phyloP scores from a whole-genome alignment of 2,797 vertebrate species.

The Phrynocephalus vlangalii region DNA sequence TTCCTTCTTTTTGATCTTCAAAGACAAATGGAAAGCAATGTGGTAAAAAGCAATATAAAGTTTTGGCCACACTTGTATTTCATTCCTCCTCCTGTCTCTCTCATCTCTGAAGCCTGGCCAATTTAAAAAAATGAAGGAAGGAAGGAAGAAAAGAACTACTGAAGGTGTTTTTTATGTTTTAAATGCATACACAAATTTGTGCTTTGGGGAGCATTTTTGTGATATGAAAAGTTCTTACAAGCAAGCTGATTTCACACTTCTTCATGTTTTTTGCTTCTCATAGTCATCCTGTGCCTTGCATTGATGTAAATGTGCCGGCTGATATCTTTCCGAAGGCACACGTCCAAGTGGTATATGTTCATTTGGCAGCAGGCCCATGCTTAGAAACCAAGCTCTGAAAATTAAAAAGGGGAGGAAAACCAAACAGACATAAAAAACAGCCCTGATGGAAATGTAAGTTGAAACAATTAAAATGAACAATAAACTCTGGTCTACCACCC shows the following conservation, averaged over 20 bases:
- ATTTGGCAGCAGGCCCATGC: slow-evolving; percentile 18
- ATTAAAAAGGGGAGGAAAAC: not conserved
- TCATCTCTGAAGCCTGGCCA: slow-evolving; percentile 6
- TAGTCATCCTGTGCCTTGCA: not conserved
- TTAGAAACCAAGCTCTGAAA: slow-evolving; percentile 42
- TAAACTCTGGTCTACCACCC: slow-evolving; percentile 45
- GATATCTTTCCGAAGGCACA: not conserved
- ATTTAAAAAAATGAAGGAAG: not conserved
- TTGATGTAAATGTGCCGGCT: slow-evolving; percentile 5
- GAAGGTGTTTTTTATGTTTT: not conserved
- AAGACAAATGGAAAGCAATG: not conserved
- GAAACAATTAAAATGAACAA: slow-evolving; percentile 26
- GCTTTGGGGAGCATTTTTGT: not conserved
- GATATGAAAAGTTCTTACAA: slow-evolving; percentile 2
- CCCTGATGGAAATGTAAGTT: slow-evolving; percentile 22
- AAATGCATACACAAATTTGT: not conserved
- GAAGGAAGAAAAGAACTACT: not conserved
- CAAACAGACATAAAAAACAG: fast-evolving
- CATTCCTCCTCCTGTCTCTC: not conserved
- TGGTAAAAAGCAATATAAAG: not conserved
- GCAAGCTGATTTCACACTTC: not conserved
- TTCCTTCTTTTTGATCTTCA: slow-evolving; percentile 7
- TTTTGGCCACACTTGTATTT: not conserved
- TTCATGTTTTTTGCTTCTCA: not conserved
- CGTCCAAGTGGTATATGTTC: not conserved